phyloP scores from a whole-genome alignment of 2,797 vertebrate genomes.

The Argyrosomus regius region DNA sequence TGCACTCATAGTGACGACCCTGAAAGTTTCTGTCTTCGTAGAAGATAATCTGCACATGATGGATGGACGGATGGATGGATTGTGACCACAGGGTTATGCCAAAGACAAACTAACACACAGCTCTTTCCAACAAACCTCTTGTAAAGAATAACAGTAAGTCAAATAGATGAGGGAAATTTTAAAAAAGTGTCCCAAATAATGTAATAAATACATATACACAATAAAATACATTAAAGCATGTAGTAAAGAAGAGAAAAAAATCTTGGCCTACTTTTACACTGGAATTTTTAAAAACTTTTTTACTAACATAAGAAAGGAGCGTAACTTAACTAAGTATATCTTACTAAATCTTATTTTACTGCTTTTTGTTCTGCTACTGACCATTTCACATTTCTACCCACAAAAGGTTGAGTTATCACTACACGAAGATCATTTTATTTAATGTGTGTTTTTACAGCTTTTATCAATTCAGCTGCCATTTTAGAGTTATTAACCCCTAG shows the following conservation, averaged over 20 bases:
- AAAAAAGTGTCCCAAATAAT: conserved; percentile 30
- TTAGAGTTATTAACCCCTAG: neutral
- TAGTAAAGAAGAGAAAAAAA: conserved; percentile 21
- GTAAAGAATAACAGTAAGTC: conserved; percentile 2
- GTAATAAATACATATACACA: neutral
- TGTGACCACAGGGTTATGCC: neutral
- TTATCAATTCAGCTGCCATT: neutral
- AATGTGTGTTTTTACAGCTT: neutral
- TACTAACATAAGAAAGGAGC: no score
- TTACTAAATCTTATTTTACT: neutral
- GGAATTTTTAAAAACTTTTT: neutral
- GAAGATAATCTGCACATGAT: conserved; percentile 81
- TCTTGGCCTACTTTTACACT: conserved; percentile 15
- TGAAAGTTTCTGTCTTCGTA: conserved; percentile 87
- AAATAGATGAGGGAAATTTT: conserved; percentile 22
- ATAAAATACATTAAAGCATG: conserved; percentile 31
- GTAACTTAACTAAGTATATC: neutral
- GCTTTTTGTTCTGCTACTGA: conserved; percentile 2
- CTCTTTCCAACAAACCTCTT: neutral
- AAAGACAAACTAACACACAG: conserved; percentile 8
- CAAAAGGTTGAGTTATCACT: neutral
- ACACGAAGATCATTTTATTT: neutral
- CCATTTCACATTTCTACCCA: neutral
- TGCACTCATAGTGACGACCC: conserved; percentile 86
- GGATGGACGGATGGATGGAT: conserved; percentile 10